Evolutionary conservation across 2,797 vertebrate genomes (phyloP), one percentile per base, ranked within the genome.

Genomic region (Halcyon chelicuti): DNA sequence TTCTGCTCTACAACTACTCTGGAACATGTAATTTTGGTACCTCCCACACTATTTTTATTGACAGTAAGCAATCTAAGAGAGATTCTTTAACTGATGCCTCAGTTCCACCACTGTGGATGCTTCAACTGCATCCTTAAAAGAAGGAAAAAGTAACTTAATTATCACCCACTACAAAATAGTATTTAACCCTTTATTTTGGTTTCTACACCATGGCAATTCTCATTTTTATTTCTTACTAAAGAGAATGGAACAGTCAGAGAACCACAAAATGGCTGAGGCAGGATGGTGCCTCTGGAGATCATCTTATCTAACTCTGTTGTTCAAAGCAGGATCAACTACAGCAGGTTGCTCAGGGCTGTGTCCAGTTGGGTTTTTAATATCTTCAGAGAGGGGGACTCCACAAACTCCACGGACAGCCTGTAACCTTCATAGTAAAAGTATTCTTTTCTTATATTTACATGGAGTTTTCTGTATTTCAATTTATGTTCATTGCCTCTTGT

Each of bases 1-100:
- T 86, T 94, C 84, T 92, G 39, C 54, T 96, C 71, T 93, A 49
- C 23, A 91, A 90, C 85, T 74, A 74, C 65, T 90, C n/a, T 58
- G 57, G 91, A 94, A 88, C 42, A 33, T 51, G 37, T 22, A 90
- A 80, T 93, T 95, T 93, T 74, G 33, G 72, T 90, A 95, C 81
- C 47, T 88, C 81, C 82, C 63, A 89, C 81, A 82, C 81, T 52
- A 26, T 39, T 93, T 73, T 91, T 89, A 91, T 40, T 96, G 86
- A 82, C 74, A 82, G 40, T 65, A 79, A 82, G 52, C 74, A 74
- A 86, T 55, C 72, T 65, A 63, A 73, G 66, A 86, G 49, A 84
- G 66, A 87, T n/a, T 63, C 40, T 88, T 79, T 60, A 90, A 90
- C n/a, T n/a, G n/a, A 54, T 40, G 15, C 13, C 74, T 52, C 65